Evolutionary conservation across 1,140 invertebrate species (phyloP), one percentile per base, ranked within the genome.

Genomic region (Drosophila yakuba): DNA sequence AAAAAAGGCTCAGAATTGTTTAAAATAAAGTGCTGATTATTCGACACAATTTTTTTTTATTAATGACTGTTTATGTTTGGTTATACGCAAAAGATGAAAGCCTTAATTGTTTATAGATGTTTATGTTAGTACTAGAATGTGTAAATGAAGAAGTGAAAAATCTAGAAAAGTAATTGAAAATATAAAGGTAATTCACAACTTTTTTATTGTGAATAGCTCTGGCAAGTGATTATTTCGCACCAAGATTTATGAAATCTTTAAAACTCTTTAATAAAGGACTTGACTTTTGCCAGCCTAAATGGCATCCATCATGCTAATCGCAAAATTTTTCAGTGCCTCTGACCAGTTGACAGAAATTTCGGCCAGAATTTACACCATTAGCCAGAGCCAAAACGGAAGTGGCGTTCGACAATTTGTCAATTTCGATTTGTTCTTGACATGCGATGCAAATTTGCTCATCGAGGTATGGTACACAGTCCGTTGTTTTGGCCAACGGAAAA

Each of bases 311-410:
- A 25, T 28, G 32, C 4, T 25, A 32, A 28, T 28, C 32, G 23
- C 8, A 56, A 38, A 23, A 48, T 63, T 63, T 63, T 15, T 39
- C 14, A 25, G 39, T 47, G 61, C 32, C 60, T 32, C 25, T 55
- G 66, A 56, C 63, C 67, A 57, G 67, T 69, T 69, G 63, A 39
- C 67, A 47, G 43, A 71, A 69, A 71, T 69, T 69, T 50, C 36
- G 23, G 43, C 51, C 63, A 43, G 57, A 69, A 71, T 71, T 69
- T 71, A 41, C n/a, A 25, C 63, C 67, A 69, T 69, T 71, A 57
- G 51, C 35, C 50, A 6, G 45, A 32, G 28, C 11, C 17, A 25
- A 66, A 64, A 15, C 23, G 15, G 56, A 57, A 69, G 57, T 38
- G 64, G 56, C 10, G 25, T 44, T 28, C 64, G 64, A 57, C 67